Base-by-base conservation (phyloP, 2,888 invertebrate species). In the Belgica antarctica region DNA sequence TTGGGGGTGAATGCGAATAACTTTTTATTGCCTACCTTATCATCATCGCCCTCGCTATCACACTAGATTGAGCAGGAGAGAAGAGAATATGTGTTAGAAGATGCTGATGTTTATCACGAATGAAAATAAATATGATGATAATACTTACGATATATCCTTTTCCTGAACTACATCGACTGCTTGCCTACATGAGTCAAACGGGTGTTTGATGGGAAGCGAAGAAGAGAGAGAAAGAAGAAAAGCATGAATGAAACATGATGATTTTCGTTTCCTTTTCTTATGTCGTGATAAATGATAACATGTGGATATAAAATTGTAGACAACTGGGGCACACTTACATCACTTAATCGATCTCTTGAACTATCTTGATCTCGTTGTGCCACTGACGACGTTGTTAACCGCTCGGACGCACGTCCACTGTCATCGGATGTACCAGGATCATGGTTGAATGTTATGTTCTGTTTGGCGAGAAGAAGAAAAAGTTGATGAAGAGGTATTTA, bases 61-160 rank as follows among this genome's bases (percentile, higher is more conserved):
- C 92, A 92, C 92, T 92, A 87, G 47, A 68, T 52, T 12, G n/a
- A 12, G 52, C 19, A 28, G 52, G 70, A 71, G 72, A 69, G 70
- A 71, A 73, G 72, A 72, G 62, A 73, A 73, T 73, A 74, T 34
- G 8, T 10, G 62, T 57, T 59, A 25, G 41, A 65, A 71, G 71
- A 71, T 27, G 70, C 70, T 46, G 71, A 41, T 4, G 4, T 7
- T 52, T 52, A 19, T 22, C 22, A 52, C 3, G 68, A 70, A 57
- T 71, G 52, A 70, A 71, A 36, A 72, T 70, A 62, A 62, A 62
- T 62, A 34, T 62, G 34, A 28, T 41, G 15, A n/a, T 78, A 71
- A 82, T 86, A 91, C 92, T 90, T 86, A 92, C 92, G 91, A 92
- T 91, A 90, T 92, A 91, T 87, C 91, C 91, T 87, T 90, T 91